These are phyloP conservation scores for Dreissena polymorpha DNA, from an alignment of 1,140 invertebrate genomes.

Conservation along the genomic window DNA sequence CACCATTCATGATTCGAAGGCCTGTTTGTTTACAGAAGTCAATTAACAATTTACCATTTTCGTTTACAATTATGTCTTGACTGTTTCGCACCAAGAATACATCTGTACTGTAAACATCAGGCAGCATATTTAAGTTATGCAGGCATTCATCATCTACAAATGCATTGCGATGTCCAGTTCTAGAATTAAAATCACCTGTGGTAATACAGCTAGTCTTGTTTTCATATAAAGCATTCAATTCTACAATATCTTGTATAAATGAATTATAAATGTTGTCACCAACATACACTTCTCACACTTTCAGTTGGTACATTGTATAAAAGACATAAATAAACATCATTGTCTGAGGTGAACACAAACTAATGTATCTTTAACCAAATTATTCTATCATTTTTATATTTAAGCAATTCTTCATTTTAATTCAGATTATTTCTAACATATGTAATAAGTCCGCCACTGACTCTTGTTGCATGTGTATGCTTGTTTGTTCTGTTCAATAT, in stretches of 20 bases:
- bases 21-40: constrained; percentile 10
- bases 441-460: too few species aligned
- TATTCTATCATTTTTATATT: too few species aligned
- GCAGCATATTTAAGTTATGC: neutral
- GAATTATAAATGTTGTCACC: constrained; percentile 12
- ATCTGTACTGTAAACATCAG: constrained; percentile 11
- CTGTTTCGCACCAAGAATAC: neutral
- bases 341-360: too few species aligned
- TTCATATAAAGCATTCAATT: constrained; percentile 1
- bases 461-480: too few species aligned
- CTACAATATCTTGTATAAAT: constrained; percentile 9
- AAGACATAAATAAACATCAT: too few species aligned
- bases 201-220: constrained; percentile 4
- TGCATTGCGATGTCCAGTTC: neutral
- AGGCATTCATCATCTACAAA: constrained; percentile 9
- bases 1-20: neutral
- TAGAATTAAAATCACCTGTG: constrained; percentile 18
- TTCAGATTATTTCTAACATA: too few species aligned
- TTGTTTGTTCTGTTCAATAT: too few species aligned
- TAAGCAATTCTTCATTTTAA: too few species aligned
- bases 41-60: constrained; percentile 19
- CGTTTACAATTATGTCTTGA: constrained; percentile 13
- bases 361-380: too few species aligned
- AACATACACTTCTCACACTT: neutral
- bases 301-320: too few species aligned